phyloP scores from a whole-genome alignment of 2,797 vertebrate species.

The Phoebastria nigripes region DNA sequence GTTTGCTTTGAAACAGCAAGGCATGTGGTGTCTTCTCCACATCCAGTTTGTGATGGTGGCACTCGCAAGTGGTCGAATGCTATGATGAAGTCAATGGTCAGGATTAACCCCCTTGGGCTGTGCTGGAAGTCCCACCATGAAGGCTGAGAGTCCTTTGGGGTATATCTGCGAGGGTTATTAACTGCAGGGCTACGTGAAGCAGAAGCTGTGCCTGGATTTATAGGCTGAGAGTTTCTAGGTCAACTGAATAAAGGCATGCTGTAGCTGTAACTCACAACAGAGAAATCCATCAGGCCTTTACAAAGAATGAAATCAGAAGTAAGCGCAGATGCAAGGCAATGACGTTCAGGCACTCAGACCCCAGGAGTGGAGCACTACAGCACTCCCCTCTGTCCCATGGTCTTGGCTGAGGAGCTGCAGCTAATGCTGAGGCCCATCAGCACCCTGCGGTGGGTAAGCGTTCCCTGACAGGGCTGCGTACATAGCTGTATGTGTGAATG shows the following conservation, averaged over 20 bases:
- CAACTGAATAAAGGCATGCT: neutral
- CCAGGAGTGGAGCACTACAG: neutral
- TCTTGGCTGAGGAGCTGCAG: neutral
- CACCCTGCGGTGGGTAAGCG: accelerated
- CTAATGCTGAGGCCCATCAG: neutral
- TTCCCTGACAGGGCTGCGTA: neutral
- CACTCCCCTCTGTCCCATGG: neutral
- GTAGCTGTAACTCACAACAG: neutral
- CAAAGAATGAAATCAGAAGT: neutral
- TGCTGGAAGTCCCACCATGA: neutral
- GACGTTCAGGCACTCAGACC: neutral
- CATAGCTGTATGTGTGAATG: accelerated
- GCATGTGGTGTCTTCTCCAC: neutral
- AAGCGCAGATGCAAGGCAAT: neutral
- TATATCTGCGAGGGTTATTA: neutral
- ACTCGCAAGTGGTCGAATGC: neutral
- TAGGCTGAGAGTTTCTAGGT: neutral
- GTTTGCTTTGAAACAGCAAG: neutral
- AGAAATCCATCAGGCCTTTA: neutral
- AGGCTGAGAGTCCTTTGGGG: neutral
- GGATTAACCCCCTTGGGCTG: accelerated
- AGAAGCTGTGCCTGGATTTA: neutral
- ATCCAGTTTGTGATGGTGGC: neutral
- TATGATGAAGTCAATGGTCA: neutral
- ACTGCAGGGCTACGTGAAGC: accelerated